phyloP scores from a whole-genome alignment of 2,113 vertebrate species.

The Mormoops blainvillei region DNA sequence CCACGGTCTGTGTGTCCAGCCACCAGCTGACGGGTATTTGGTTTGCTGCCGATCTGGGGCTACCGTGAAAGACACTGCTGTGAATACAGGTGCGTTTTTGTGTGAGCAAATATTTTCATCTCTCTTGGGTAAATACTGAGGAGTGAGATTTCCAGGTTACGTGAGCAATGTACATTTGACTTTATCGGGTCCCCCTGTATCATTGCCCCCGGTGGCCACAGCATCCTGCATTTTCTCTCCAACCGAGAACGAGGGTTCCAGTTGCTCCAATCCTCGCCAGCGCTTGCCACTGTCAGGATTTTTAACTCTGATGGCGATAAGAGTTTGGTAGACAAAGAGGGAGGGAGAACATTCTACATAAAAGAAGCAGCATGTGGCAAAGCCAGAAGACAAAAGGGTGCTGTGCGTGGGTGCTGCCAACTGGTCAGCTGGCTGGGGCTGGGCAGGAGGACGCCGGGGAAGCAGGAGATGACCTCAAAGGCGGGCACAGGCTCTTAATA shows the following conservation, averaged over 20 bases:
- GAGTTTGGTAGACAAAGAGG: not conserved
- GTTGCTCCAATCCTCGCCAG: rapidly evolving
- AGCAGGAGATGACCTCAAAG: no score
- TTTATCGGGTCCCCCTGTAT: rapidly evolving
- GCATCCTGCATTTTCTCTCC: not conserved
- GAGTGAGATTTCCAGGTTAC: no score
- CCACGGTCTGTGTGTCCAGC: not conserved
- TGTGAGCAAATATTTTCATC: no score
- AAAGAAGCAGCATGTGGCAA: not conserved
- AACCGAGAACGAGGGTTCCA: rapidly evolving
- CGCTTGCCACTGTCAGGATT: not conserved
- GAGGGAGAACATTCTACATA: not conserved
- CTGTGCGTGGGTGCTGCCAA: not conserved
- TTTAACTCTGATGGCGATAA: not conserved
- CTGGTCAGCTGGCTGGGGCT: not conserved
- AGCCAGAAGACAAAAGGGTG: not conserved
- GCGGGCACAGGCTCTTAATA: not conserved
- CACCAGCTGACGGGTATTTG: rapidly evolving
- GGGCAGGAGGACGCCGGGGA: not conserved
- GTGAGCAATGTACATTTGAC: rapidly evolving
- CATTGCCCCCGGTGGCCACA: not conserved
- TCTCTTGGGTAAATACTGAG: not conserved
- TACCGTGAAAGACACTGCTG: no score
- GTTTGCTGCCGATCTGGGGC: not conserved
- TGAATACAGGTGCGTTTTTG: no score